These are phyloP conservation scores for Ooceraea biroi DNA, from an alignment of 1,140 invertebrate genomes.

Conservation along the genomic window DNA sequence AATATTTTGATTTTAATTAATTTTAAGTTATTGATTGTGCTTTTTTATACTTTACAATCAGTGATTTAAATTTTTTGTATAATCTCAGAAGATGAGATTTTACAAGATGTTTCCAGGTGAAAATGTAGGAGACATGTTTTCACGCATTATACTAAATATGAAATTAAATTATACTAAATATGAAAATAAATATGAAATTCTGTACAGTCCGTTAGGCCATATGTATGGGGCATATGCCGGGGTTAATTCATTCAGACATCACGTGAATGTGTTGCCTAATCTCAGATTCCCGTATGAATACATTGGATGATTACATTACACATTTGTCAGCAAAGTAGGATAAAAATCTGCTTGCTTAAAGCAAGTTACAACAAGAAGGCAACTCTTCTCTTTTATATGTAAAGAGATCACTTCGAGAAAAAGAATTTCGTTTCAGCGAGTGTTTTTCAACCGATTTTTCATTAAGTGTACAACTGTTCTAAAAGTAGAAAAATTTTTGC, in stretches of 20 bases:
- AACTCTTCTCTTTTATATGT: too few species aligned
- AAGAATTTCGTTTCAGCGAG: neutral
- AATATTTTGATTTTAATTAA: too few species aligned
- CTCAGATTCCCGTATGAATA: neutral
- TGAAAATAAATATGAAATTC: neutral
- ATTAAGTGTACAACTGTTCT: neutral
- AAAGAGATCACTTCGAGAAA: neutral
- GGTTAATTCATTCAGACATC: constrained; percentile 13
- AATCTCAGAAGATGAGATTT: too few species aligned
- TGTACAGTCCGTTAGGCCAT: neutral
- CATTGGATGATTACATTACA: neutral
- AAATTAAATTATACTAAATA: too few species aligned
- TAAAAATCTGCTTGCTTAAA: neutral
- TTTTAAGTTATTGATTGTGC: too few species aligned
- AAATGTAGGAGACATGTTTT: neutral
- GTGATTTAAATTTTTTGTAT: too few species aligned
- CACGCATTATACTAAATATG: neutral
- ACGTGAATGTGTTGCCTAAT: neutral
- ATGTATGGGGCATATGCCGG: neutral
- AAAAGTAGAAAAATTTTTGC: neutral
- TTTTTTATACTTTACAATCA: too few species aligned
- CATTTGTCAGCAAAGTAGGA: neutral
- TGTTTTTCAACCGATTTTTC: neutral
- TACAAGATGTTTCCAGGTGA: neutral
- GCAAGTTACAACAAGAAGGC: neutral